Percentiles rank a stretch among this genome's conserved stretches.
Evolutionary conservation across 1,140 invertebrate species (phyloP).

Genomic region (Brachionus asplanchnoidis): DNA sequence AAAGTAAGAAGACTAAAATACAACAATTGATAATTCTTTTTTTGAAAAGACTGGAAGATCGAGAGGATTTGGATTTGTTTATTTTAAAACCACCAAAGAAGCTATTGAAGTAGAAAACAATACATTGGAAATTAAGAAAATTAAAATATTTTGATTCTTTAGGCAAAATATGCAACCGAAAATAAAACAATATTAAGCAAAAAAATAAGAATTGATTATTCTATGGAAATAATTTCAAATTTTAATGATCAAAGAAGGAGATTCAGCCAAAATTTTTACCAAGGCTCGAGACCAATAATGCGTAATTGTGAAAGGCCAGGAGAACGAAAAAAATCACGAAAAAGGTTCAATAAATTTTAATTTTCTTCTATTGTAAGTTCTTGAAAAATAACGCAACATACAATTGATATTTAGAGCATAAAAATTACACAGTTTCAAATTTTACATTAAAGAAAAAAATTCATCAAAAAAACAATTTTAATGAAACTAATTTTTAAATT

Average conservation of each 20-base stretch:
- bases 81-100: not conserved
- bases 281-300: not conserved
- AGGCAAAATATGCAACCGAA: not conserved
- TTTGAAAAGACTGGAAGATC: not conserved
- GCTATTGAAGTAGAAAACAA: not conserved
- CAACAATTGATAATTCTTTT: not conserved
- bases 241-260: not conserved
- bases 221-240: not conserved
- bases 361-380: too few relatives aligned
- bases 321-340: not conserved
- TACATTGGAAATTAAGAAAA: not conserved
- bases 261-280: not conserved
- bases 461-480: too few relatives aligned
- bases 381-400: too few relatives aligned
- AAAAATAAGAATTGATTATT: slow-evolving; percentile 23
- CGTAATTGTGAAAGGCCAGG: not conserved
- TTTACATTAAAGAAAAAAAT: too few relatives aligned
- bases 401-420: too few relatives aligned
- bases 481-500: too few relatives aligned
- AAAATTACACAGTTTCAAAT: too few relatives aligned
- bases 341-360: too few relatives aligned
- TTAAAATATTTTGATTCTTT: not conserved
- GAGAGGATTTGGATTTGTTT: slow-evolving; percentile 2
- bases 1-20: not conserved
- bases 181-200: not conserved